Evolutionary conservation across 2,888 invertebrate genomes (phyloP).

Genomic region (Lycocerus yunnanus): DNA sequence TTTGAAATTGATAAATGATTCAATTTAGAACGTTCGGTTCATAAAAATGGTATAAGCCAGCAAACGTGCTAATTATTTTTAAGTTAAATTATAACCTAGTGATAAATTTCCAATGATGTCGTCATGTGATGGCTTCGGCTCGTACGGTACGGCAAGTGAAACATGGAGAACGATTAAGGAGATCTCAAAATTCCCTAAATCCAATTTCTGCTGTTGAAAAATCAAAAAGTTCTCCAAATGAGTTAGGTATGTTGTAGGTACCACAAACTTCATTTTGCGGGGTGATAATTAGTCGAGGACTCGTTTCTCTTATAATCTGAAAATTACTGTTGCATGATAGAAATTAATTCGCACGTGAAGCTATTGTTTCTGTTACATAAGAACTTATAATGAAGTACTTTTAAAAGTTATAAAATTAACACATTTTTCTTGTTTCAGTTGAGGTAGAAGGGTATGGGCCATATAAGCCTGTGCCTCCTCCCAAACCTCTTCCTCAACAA

Average conservation of each 20-base stretch:
- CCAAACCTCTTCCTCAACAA: slow-evolving; percentile 62
- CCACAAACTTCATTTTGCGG: background rate
- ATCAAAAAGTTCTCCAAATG: background rate
- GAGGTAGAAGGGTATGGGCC: slow-evolving; percentile 62
- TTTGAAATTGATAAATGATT: slow-evolving; percentile 5
- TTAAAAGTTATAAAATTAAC: background rate
- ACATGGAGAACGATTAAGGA: slow-evolving; percentile 63
- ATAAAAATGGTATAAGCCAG: background rate
- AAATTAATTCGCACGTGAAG: background rate
- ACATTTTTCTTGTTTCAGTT: slow-evolving; percentile 52
- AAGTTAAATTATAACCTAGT: background rate
- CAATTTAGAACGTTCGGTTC: background rate
- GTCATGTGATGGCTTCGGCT: slow-evolving; percentile 69
- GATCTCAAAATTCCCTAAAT: slow-evolving; percentile 39
- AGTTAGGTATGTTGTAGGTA: background rate
- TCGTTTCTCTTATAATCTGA: background rate
- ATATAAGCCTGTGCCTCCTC: slow-evolving; percentile 64
- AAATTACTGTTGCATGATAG: background rate
- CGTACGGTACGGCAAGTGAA: slow-evolving; percentile 75
- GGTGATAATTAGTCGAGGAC: slow-evolving; percentile 6
- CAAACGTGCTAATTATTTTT: background rate
- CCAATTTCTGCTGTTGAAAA: slow-evolving; percentile 37
- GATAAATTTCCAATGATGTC: slow-evolving; percentile 49
- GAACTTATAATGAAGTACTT: background rate
- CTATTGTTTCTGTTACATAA: background rate